These are phyloP conservation scores for Scytalopus superciliaris DNA, from an alignment of 2,113 vertebrate species.

Conservation along the genomic window DNA sequence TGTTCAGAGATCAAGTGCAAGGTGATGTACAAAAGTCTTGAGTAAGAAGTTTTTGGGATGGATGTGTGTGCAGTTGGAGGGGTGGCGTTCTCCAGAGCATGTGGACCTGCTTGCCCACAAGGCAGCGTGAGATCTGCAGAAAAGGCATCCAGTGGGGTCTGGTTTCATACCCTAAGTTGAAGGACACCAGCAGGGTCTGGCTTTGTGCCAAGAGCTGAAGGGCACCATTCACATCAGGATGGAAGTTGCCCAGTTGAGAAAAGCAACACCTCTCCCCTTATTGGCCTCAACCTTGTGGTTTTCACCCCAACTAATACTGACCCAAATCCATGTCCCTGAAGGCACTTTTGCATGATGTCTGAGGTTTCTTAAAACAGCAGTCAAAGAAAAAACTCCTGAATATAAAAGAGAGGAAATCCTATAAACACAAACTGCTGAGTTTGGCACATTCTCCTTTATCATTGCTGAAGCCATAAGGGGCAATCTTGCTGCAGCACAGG, in stretches of 20 bases:
- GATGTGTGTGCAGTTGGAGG: background rate
- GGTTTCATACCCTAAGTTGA: background rate
- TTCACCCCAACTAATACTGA: background rate
- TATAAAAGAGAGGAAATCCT: background rate
- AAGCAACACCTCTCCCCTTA: background rate
- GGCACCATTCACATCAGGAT: background rate
- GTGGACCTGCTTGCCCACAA: background rate
- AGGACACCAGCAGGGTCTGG: background rate
- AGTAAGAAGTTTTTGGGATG: background rate
- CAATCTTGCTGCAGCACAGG: accelerated
- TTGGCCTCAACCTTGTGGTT: accelerated
- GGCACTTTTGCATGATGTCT: background rate
- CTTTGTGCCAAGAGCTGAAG: background rate
- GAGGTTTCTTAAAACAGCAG: background rate
- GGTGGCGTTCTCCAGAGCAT: background rate
- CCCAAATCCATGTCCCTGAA: background rate
- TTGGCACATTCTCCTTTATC: background rate
- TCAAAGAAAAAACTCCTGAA: background rate
- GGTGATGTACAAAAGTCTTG: accelerated
- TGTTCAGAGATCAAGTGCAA: background rate
- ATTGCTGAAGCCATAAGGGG: background rate
- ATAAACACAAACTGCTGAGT: background rate
- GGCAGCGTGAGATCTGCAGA: background rate
- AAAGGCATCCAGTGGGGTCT: accelerated
- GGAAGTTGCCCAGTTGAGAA: background rate